Conservation (phyloP, 2,797 vertebrate species). For the Melanotaenia pygmaea region DNA sequence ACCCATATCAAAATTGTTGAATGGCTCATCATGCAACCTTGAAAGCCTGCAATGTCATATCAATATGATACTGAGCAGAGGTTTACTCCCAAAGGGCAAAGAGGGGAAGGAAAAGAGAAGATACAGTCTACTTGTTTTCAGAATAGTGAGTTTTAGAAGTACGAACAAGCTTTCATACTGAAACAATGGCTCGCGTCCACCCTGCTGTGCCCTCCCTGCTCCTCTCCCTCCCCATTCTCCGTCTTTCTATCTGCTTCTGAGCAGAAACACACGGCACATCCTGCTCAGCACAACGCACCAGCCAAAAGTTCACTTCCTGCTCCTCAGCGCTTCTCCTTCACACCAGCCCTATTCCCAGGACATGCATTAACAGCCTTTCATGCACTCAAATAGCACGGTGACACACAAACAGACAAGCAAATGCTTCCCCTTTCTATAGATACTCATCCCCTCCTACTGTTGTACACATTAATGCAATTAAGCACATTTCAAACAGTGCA, state of each 20-base stretch:
- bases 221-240: slow-evolving; percentile 68
- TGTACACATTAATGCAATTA: slow-evolving; percentile 41
- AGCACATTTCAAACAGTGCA: slow-evolving; percentile 45
- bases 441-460: slow-evolving; percentile 20
- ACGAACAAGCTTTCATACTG: slow-evolving; percentile 74
- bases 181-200: slow-evolving; percentile 79
- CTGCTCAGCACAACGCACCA: slow-evolving; percentile 75
- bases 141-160: slow-evolving; percentile 79
- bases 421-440: slow-evolving; percentile 55
- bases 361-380: slow-evolving; percentile 64
- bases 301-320: slow-evolving; percentile 83
- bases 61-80: slow-evolving; percentile 61
- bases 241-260: slow-evolving; percentile 75
- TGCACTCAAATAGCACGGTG: slow-evolving; percentile 48
- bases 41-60: slow-evolving; percentile 39
- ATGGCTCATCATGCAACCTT: slow-evolving; percentile 44
- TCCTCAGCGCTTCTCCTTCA: slow-evolving; percentile 76
- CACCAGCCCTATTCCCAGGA: slow-evolving; percentile 76
- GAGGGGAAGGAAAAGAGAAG: slow-evolving; percentile 75
- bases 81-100: slow-evolving; percentile 67
- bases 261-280: slow-evolving; percentile 84
- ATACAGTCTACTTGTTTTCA: slow-evolving; percentile 75
- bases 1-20: slow-evolving; percentile 50
- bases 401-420: slow-evolving; percentile 68
- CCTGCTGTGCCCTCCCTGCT: slow-evolving; percentile 74